These are phyloP conservation scores for Tenebrio molitor DNA, from an alignment of 1,140 invertebrate species.

Conservation along the genomic window DNA sequence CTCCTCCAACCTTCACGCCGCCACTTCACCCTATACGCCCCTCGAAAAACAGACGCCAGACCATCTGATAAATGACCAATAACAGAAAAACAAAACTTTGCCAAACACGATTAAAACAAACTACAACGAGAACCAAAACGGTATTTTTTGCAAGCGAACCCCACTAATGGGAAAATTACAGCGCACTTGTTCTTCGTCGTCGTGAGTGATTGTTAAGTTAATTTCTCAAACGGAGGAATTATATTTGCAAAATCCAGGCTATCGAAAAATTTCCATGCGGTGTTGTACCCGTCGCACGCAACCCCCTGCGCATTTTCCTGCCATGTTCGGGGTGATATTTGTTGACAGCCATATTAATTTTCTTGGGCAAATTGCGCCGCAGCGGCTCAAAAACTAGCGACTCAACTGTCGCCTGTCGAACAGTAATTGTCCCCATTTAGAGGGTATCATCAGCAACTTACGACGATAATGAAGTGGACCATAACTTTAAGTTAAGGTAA, in stretches of 20 bases:
- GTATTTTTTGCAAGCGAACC: too few species aligned
- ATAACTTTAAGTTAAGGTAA: slow-evolving; percentile 51
- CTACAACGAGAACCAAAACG: too few species aligned
- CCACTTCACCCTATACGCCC: too few species aligned
- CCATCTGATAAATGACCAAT: too few species aligned
- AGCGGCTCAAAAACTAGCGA: neutral
- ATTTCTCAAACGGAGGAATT: slow-evolving; percentile 4
- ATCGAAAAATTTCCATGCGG: slow-evolving; percentile 26
- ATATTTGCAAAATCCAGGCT: slow-evolving; percentile 15
- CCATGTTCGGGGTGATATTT: slow-evolving; percentile 12
- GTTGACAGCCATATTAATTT: slow-evolving; percentile 28
- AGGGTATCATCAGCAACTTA: slow-evolving; percentile 30
- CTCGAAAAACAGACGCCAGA: too few species aligned
- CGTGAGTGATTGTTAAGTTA: neutral
- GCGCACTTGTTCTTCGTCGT: too few species aligned
- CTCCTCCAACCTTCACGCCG: too few species aligned
- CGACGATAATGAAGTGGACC: slow-evolving; percentile 28
- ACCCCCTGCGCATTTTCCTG: slow-evolving; percentile 3
- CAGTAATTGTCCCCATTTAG: neutral
- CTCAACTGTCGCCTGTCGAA: neutral
- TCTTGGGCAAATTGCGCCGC: neutral
- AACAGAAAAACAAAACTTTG: too few species aligned
- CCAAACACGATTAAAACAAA: too few species aligned
- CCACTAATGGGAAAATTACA: too few species aligned
- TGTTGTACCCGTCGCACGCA: slow-evolving; percentile 11